Conservation (phyloP, 1,140 invertebrate genomes). For the Pachypeltis micranthus region DNA sequence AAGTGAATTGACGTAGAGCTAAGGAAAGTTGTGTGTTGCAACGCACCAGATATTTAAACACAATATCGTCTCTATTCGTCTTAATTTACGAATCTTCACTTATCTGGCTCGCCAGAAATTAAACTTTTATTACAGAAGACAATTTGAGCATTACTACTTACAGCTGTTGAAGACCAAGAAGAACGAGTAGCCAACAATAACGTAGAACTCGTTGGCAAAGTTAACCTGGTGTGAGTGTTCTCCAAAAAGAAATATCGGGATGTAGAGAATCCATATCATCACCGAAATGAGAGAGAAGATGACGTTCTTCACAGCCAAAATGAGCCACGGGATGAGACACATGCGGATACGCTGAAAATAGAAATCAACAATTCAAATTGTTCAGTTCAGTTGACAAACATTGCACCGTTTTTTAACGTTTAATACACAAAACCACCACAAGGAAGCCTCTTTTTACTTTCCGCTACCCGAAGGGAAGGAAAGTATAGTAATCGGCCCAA, state of each 20-base stretch:
- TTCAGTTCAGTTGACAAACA: too few relatives aligned
- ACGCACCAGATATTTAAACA: too few relatives aligned
- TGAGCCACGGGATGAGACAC: not conserved
- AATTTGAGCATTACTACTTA: not conserved
- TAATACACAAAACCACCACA: too few relatives aligned
- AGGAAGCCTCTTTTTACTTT: too few relatives aligned
- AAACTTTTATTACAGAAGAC: too few relatives aligned
- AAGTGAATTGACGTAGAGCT: too few relatives aligned
- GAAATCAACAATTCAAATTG: not conserved
- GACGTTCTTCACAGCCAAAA: not conserved
- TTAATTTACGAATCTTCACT: too few relatives aligned
- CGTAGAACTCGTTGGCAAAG: constrained; percentile 2
- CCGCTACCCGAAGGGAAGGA: too few relatives aligned
- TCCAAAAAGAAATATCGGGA: not conserved
- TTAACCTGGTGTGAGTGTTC: not conserved
- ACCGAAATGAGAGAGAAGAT: not conserved
- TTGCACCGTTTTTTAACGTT: too few relatives aligned
- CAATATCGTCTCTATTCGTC: not conserved
- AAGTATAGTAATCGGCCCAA: too few relatives aligned
- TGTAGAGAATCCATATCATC: not conserved
- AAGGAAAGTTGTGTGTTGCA: too few relatives aligned
- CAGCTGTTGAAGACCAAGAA: not conserved
- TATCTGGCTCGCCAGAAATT: too few relatives aligned
- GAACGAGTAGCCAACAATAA: not conserved
- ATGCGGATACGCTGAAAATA: not conserved